A percentile compares a stretch with the other conserved stretches of the same genome.
phyloP scores from a whole-genome alignment of 2,888 invertebrate species.

The Argyra leucocephala region DNA sequence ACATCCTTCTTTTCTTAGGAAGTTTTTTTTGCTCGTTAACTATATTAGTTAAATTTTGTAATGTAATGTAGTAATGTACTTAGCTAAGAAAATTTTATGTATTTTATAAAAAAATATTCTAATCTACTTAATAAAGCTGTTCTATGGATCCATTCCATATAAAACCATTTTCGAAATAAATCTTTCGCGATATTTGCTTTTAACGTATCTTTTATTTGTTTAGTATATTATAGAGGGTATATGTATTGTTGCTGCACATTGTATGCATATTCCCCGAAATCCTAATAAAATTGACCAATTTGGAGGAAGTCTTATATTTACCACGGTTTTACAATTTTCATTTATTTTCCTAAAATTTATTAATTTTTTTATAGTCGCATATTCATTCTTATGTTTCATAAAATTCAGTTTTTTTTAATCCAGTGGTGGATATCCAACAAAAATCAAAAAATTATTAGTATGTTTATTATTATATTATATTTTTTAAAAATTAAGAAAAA shows the following conservation, averaged over 20 bases:
- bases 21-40: not conserved
- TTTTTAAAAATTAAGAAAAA: too few species aligned
- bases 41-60: not conserved
- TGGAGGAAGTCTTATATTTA: conserved; percentile 28
- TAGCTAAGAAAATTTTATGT: not conserved
- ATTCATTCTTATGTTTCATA: not conserved
- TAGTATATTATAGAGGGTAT: not conserved
- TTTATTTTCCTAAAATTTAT: too few species aligned
- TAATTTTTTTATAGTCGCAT: not conserved
- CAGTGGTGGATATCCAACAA: too few species aligned
- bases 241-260: conserved; percentile 18
- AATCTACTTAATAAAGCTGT: conserved; percentile 35
- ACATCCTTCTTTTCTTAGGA: not conserved
- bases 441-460: too few species aligned
- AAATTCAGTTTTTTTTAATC: not conserved
- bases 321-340: not conserved
- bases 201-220: not conserved
- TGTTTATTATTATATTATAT: too few species aligned
- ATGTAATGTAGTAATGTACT: not conserved
- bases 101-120: not conserved
- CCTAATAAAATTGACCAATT: conserved; percentile 36
- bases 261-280: conserved; percentile 35
- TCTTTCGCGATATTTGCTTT: conserved; percentile 22
- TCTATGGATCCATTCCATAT: conserved; percentile 31
- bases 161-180: conserved; percentile 32